Evolutionary conservation across 2,888 invertebrate genomes (phyloP), one percentile per base, ranked within the genome.

Genomic region (Amorpha juglandis): DNA sequence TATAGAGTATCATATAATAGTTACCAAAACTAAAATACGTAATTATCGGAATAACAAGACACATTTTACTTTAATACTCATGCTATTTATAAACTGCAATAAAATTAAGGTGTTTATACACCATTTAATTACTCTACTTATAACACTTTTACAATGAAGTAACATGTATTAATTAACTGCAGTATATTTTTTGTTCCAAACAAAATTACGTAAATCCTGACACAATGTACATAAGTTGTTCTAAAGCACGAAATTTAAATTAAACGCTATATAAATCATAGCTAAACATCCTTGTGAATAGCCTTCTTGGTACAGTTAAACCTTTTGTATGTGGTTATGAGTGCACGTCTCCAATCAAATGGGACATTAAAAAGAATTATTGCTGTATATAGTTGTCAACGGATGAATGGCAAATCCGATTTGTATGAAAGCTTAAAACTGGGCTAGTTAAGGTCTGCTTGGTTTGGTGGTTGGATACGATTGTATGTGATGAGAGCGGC

Each of bases 331-430:
- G 66, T 68, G 66, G 74, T 83, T 88, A 85, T 82, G 83, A 88
- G 83, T 80, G 81, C 83, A 81, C 77, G 84, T 79, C 81, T 82
- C 80, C 82, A 87, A 91, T 93, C 91, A 92, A 91, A 92, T 90
- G 83, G 82, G 81, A 79, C 89, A 92, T 91, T 92, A 93, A 86
- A 88, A 91, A 91, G 91, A 92, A 84, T 87, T 88, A 93, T 92
- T 83, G 81, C 87, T 82, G 79, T 88, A 86, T 86, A 86, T 84
- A 88, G 85, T 82, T 91, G 89, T 89, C 90, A 88, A 78, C 75
- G 77, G 67, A 76, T 89, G 90, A 91, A 92, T 91, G 75, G 88
- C 77, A 81, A 86, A 87, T 87, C 80, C 81, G 76, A 74, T 81
- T 45, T 48, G 47, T 58, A 58, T 48, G 42, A 63, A 55, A 51